Conservation (phyloP, 2,797 vertebrate genomes). For the Lycodopsis pacificus region DNA sequence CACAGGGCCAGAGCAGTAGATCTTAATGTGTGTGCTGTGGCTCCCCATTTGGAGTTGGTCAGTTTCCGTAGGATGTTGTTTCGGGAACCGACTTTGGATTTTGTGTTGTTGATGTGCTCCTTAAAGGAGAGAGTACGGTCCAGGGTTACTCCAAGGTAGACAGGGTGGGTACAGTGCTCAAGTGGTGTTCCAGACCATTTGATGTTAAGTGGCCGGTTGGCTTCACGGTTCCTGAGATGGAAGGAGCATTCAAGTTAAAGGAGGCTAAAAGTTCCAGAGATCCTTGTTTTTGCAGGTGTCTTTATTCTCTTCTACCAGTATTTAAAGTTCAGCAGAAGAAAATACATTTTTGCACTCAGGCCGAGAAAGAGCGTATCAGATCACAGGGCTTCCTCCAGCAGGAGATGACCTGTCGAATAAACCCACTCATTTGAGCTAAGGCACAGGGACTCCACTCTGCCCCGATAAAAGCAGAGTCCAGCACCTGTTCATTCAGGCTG, state of each 20-base stretch:
- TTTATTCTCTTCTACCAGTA: not conserved
- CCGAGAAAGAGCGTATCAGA: slow-evolving; percentile 55
- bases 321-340: not conserved
- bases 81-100: no score
- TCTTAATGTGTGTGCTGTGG: no score
- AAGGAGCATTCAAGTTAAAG: not conserved
- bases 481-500: slow-evolving; percentile 67
- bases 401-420: slow-evolving; percentile 84
- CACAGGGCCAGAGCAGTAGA: no score
- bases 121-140: no score
- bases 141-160: no score
- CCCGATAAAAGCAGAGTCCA: slow-evolving; percentile 56
- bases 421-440: slow-evolving; percentile 83
- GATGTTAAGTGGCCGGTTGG: no score
- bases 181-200: no score
- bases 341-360: not conserved
- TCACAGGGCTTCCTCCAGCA: slow-evolving; percentile 79
- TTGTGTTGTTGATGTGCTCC: no score
- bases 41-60: no score
- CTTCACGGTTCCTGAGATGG: no score
- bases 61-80: no score
- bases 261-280: not conserved
- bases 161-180: no score
- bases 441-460: slow-evolving; percentile 48
- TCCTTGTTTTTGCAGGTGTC: not conserved